These are phyloP conservation scores for Microtus oregoni DNA, from an alignment of 2,113 vertebrate species.

Conservation along the genomic window DNA sequence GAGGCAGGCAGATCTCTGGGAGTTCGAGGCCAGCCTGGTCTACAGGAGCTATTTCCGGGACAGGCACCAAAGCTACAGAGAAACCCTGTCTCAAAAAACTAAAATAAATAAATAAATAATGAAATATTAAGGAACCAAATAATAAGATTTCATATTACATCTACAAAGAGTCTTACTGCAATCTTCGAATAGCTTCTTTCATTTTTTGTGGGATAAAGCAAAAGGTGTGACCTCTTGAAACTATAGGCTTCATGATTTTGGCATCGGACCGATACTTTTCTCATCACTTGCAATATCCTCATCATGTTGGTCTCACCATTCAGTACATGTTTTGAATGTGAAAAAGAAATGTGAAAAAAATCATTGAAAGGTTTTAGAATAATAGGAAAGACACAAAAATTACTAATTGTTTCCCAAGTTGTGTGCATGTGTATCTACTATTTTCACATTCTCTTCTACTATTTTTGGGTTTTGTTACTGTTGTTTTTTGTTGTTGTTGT, in stretches of 20 bases:
- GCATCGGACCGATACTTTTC: accelerated
- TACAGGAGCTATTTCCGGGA: no score
- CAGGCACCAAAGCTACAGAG: no score
- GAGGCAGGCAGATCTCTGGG: no score
- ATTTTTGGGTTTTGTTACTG: no score
- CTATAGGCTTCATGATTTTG: neutral
- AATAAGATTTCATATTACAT: neutral
- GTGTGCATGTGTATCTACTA: neutral
- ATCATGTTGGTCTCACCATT: neutral
- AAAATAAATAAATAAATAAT: no score
- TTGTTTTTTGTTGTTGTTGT: no score
- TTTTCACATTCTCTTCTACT: neutral
- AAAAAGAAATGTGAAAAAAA: neutral
- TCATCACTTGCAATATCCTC: neutral
- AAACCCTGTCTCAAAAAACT: no score
- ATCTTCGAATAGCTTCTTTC: neutral
- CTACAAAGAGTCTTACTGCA: neutral
- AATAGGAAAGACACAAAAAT: neutral
- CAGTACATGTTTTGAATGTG: neutral
- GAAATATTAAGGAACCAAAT: neutral
- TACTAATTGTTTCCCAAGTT: neutral
- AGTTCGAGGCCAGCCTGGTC: no score
- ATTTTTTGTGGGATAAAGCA: neutral
- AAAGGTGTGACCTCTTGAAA: neutral
- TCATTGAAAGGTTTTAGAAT: neutral